Percentiles rank a stretch among this genome's conserved stretches.
phyloP scores from a whole-genome alignment of 2,113 vertebrate species.

The Abramis brama region DNA sequence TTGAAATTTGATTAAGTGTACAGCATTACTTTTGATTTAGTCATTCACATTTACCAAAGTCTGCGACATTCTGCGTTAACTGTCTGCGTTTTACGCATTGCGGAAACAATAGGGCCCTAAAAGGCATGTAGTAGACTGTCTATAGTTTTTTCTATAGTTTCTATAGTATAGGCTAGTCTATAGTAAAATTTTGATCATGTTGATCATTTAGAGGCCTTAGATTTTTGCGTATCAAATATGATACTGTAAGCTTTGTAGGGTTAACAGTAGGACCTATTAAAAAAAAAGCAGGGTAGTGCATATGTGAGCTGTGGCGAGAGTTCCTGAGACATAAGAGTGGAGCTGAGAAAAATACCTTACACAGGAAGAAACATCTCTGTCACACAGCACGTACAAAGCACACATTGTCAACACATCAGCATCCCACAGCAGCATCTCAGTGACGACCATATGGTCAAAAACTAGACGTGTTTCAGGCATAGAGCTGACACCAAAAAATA shows the following conservation, averaged over 20 bases:
- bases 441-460: constrained; percentile 54
- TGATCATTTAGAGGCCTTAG: background rate
- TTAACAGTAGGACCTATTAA: background rate
- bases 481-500: constrained; percentile 44
- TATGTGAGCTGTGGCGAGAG: constrained; percentile 14
- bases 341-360: constrained; percentile 29
- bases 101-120: too few species aligned
- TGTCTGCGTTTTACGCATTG: too few species aligned
- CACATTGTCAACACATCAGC: constrained; percentile 56
- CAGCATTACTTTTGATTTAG: too few species aligned
- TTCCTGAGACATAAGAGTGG: constrained; percentile 10
- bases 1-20: too few species aligned
- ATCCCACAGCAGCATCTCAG: constrained; percentile 50
- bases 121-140: background rate
- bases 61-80: too few species aligned
- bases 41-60: too few species aligned
- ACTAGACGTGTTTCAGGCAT: constrained; percentile 20
- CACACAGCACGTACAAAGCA: constrained; percentile 47
- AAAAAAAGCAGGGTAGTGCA: background rate
- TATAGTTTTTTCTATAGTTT: background rate
- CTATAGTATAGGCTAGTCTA: too few species aligned
- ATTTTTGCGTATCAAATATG: background rate
- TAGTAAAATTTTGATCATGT: background rate
- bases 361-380: constrained; percentile 33
- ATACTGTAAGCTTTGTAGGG: background rate